Evolutionary conservation across 2,888 invertebrate species (phyloP).

Genomic region (Hyppa rectilinea): DNA sequence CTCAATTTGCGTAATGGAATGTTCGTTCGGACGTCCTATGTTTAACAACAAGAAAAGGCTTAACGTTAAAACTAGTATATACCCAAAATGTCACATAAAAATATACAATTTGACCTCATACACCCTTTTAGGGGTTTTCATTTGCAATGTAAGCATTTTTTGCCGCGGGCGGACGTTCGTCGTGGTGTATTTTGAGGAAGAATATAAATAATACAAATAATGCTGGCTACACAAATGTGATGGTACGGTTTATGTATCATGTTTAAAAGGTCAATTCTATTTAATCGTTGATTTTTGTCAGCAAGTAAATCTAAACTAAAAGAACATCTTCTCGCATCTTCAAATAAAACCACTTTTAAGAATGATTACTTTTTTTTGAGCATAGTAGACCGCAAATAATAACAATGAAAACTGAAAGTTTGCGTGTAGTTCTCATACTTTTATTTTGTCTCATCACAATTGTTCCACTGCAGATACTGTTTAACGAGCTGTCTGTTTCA

Average conservation of each 20-base stretch:
- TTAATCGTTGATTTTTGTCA: neutral
- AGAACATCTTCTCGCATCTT: neutral
- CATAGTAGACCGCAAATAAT: conserved; percentile 34
- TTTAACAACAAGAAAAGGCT: conserved; percentile 51
- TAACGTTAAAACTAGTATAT: conserved; percentile 52
- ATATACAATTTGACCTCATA: conserved; percentile 55
- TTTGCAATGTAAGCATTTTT: conserved; percentile 53
- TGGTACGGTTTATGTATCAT: neutral
- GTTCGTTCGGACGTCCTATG: conserved; percentile 44
- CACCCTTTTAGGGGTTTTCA: conserved; percentile 47
- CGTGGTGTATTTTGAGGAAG: conserved; percentile 31
- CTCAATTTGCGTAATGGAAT: conserved; percentile 65
- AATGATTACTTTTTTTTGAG: conserved; percentile 44
- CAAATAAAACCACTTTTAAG: conserved; percentile 22
- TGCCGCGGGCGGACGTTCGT: conserved; percentile 44
- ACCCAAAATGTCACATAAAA: conserved; percentile 48
- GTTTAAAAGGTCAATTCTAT: conserved; percentile 35
- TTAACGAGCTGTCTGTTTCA: conserved; percentile 20
- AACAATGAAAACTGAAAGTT: conserved; percentile 28
- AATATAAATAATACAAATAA: conserved; percentile 59
- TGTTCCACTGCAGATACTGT: conserved; percentile 14
- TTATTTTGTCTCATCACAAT: conserved; percentile 29
- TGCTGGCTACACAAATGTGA: conserved; percentile 13
- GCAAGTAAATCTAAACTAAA: neutral
- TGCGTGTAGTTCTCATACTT: conserved; percentile 6